Evolutionary conservation across 2,888 invertebrate species (phyloP).

Genomic region (Sthenelais limicola): DNA sequence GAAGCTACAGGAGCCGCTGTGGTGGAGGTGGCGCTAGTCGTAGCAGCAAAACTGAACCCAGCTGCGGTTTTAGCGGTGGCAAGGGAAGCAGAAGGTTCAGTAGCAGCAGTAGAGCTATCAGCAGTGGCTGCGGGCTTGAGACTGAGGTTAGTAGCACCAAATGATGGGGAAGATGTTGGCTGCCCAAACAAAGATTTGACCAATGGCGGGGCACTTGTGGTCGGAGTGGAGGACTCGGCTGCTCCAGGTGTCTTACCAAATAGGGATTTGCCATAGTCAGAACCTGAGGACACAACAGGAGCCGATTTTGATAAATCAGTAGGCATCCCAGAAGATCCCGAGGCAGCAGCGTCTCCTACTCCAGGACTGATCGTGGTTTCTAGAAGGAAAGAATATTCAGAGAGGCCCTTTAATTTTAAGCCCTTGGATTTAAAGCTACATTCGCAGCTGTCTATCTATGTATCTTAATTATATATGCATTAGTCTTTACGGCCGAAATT

Average conservation of each 20-base stretch:
- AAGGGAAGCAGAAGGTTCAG: neutral
- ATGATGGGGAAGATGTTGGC: slow-evolving; percentile 45
- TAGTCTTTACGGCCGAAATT: no score
- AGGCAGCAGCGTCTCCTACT: no score
- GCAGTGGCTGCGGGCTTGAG: neutral
- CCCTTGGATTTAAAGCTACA: no score
- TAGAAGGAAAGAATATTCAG: no score
- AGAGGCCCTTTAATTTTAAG: no score
- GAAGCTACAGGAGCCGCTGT: slow-evolving; percentile 26
- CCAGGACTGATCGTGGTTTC: no score
- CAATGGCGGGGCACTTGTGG: neutral
- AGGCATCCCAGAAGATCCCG: no score
- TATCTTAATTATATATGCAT: no score
- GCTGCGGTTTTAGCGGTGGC: neutral
- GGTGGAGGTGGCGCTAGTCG: slow-evolving; percentile 17
- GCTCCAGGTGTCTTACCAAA: slow-evolving; percentile 10
- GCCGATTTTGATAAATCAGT: no score
- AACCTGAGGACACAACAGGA: no score
- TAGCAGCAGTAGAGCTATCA: neutral
- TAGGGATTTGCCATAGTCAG: slow-evolving; percentile 7
- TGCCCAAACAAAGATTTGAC: slow-evolving; percentile 49
- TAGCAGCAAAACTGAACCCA: neutral
- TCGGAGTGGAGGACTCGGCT: neutral
- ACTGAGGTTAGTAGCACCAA: neutral
- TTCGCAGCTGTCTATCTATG: no score